Evolutionary conservation across 2,888 invertebrate species (phyloP).

Genomic region (Acleris sparsana): DNA sequence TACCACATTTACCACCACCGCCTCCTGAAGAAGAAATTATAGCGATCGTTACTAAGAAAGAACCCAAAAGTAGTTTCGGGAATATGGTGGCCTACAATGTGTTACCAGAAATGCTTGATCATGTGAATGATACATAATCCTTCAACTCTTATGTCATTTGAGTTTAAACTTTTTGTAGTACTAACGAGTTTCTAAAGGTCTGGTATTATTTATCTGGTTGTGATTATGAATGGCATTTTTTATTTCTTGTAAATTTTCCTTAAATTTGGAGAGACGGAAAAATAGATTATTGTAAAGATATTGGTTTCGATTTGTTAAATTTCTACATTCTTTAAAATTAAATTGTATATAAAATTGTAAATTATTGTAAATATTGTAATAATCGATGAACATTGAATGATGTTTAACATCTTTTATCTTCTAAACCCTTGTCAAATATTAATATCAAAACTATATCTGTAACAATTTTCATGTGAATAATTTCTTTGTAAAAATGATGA

Average conservation of each 20-base stretch:
- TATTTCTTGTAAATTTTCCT: too few species aligned
- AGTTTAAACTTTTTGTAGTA: not conserved
- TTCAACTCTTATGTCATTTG: not conserved
- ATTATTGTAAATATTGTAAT: slow-evolving; percentile 41
- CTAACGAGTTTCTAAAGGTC: slow-evolving; percentile 30
- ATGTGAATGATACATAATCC: slow-evolving; percentile 62
- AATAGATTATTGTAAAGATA: not conserved
- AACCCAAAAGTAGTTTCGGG: slow-evolving; percentile 71
- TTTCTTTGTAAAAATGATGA: slow-evolving; percentile 76
- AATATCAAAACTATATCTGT: slow-evolving; percentile 70
- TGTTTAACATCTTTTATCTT: slow-evolving; percentile 77
- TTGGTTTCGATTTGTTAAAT: not conserved
- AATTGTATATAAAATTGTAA: slow-evolving; percentile 24
- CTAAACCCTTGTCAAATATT: slow-evolving; percentile 73
- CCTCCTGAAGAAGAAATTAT: slow-evolving; percentile 78
- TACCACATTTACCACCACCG: slow-evolving; percentile 73
- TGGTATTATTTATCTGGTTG: slow-evolving; percentile 57
- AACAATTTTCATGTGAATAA: slow-evolving; percentile 78
- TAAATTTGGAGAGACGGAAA: slow-evolving; percentile 35
- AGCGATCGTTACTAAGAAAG: slow-evolving; percentile 79
- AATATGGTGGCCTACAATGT: slow-evolving; percentile 82
- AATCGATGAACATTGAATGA: slow-evolving; percentile 51
- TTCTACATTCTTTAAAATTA: not conserved
- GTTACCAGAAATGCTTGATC: slow-evolving; percentile 78
- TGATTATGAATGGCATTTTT: slow-evolving; percentile 45